Evolutionary conservation across 1,140 invertebrate genomes (phyloP).

Genomic region (Papilio xuthus): DNA sequence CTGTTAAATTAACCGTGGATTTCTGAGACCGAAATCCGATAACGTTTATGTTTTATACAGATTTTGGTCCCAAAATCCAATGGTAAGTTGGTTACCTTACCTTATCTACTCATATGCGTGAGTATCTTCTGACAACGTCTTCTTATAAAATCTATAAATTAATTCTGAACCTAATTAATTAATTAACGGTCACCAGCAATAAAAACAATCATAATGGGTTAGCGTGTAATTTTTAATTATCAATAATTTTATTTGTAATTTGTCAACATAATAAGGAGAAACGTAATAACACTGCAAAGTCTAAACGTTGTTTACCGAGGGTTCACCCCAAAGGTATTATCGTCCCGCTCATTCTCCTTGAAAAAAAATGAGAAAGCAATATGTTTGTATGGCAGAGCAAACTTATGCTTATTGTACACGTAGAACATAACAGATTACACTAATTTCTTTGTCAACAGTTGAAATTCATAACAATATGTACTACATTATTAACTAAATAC

Average conservation of each 20-base stretch:
- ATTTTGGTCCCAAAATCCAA: no score
- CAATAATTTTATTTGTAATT: neutral
- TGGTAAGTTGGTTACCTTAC: no score
- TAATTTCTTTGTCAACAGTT: neutral
- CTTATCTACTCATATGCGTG: no score
- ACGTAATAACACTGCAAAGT: neutral
- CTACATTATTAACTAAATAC: neutral
- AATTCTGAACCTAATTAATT: neutral
- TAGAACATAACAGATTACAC: neutral
- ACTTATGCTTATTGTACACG: neutral
- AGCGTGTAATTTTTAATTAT: neutral
- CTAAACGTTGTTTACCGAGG: neutral
- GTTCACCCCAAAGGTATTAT: neutral
- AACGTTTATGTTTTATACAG: no score
- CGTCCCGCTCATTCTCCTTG: no score
- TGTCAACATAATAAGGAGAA: neutral
- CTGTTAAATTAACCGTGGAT: no score
- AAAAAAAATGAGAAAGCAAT: no score
- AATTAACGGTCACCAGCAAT: neutral
- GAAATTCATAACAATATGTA: neutral
- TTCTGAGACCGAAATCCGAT: no score
- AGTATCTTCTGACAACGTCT: neutral
- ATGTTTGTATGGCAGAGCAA: neutral
- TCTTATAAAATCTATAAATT: constrained; percentile 1
- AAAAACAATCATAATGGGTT: neutral